Conservation (phyloP, 2,888 invertebrate species). For the Agrochola litura region DNA sequence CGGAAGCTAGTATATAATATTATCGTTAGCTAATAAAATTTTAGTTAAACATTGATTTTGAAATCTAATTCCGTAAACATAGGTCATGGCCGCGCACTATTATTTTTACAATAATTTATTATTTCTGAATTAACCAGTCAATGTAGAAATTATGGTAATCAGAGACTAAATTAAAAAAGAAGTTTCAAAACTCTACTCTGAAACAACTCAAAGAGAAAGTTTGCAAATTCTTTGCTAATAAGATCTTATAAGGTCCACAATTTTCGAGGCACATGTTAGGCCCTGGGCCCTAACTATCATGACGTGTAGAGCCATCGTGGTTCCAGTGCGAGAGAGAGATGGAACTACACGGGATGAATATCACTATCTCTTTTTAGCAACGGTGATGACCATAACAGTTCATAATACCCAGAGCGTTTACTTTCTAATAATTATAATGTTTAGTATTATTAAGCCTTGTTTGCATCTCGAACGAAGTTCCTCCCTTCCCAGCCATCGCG, state of each 20-base stretch:
- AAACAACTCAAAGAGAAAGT: not conserved
- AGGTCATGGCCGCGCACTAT: not conserved
- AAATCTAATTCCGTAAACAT: not conserved
- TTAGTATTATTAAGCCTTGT: not conserved
- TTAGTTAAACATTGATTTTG: not conserved
- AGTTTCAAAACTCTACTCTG: not conserved
- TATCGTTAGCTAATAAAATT: not conserved
- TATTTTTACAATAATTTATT: not conserved
- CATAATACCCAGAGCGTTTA: not conserved
- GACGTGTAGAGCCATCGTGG: not conserved
- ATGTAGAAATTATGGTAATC: not conserved
- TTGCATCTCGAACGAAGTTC: constrained; percentile 11
- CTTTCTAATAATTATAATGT: not conserved
- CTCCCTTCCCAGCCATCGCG: constrained; percentile 61
- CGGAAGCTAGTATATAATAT: not conserved
- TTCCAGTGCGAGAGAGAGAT: not conserved
- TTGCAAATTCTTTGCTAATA: not conserved
- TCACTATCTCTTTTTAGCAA: not conserved
- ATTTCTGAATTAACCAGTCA: not conserved
- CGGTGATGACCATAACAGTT: not conserved
- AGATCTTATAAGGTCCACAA: not conserved
- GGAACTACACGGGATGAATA: not conserved
- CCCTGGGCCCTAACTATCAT: not conserved
- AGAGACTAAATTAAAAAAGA: not conserved
- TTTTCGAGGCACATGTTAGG: not conserved